Percentiles rank a stretch among this genome's conserved stretches.
Evolutionary conservation across 2,797 vertebrate genomes (phyloP).

Genomic region (Rhynchonycteris naso): DNA sequence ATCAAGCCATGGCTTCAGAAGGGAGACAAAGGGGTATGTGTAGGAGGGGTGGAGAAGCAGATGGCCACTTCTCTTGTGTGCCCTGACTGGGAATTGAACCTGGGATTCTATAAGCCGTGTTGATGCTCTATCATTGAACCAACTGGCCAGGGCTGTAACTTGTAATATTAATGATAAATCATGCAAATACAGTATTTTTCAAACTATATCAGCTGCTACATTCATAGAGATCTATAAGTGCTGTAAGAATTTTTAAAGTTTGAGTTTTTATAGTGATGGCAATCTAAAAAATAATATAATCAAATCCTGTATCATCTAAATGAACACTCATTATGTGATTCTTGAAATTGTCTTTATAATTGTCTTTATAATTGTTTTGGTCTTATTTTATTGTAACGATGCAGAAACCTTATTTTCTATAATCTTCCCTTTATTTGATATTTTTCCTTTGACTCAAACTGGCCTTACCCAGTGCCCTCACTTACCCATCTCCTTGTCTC

Average conservation of each 20-base stretch:
- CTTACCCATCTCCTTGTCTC: neutral
- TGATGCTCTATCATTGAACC: no score
- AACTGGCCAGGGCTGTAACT: neutral
- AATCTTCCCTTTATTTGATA: neutral
- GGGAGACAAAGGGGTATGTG: no score
- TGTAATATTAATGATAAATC: neutral
- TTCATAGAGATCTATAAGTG: neutral
- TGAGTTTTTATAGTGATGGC: constrained; percentile 2
- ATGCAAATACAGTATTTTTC: neutral
- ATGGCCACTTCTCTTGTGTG: no score
- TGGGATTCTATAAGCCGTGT: no score
- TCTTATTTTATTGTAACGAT: neutral
- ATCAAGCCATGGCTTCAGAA: no score
- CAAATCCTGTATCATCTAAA: neutral
- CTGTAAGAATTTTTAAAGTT: constrained; percentile 19
- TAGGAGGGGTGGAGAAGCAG: no score
- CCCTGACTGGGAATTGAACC: no score
- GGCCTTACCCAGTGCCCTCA: neutral
- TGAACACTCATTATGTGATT: neutral
- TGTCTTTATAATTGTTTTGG: neutral
- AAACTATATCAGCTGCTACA: neutral
- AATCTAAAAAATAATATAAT: neutral
- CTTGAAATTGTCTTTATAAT: neutral
- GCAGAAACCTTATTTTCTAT: neutral
- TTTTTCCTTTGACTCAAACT: neutral